Base-by-base conservation (phyloP, 2,113 vertebrate genomes). In the Leptocoma aspasia region DNA sequence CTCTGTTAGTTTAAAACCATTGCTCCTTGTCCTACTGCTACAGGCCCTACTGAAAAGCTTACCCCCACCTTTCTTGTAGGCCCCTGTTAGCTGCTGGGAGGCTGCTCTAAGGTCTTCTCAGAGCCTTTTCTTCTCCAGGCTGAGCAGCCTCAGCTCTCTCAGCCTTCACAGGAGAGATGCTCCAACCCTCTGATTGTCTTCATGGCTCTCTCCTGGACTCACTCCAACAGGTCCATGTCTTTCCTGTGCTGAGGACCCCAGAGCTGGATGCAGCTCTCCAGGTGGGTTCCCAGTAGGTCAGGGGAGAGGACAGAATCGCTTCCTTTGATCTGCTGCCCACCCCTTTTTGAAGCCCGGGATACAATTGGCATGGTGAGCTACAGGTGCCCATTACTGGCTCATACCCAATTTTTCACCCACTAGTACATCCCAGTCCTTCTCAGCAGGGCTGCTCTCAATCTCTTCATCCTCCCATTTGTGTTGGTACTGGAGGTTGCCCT, bases 371-470 rank as follows among this genome's bases (percentile, higher is more conserved):
- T 28, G 44, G 20, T 44, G 69, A 69, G 52, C 35, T 77, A 33
- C 0, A 2, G 31, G 30, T 2, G 15, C 22, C 4, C 6, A 11
- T 33, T 60, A 4, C 3, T 4, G 2, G 9, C 11, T 68, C 27
- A 14, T 7, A 14, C 33, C 9, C 37, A 44, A 11, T 20, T 59
- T 83, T 47, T 42, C 37, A 47, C 15, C 20, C 10, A 11, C 6
- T 6, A 3, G 31, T 6, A 26, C 3, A 18, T 5, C 4, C 42
- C 39, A 22, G 44, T 35, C 13, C 53, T 69, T 39, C 45, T 66
- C 23, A 2, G 6, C 18, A 63, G 11, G 15, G 23, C 23, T 61
- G 8, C 27, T 63, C 23, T 47, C 15, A n/a, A 8, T 8, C 27
- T n/a, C 20, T 39, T 63, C 44, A 70, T 45, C 4, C 21, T 15